A percentile compares a stretch with the other conserved stretches of the same genome.
phyloP scores from a whole-genome alignment of 2,797 vertebrate genomes.

The Fistularia tabacaria region DNA sequence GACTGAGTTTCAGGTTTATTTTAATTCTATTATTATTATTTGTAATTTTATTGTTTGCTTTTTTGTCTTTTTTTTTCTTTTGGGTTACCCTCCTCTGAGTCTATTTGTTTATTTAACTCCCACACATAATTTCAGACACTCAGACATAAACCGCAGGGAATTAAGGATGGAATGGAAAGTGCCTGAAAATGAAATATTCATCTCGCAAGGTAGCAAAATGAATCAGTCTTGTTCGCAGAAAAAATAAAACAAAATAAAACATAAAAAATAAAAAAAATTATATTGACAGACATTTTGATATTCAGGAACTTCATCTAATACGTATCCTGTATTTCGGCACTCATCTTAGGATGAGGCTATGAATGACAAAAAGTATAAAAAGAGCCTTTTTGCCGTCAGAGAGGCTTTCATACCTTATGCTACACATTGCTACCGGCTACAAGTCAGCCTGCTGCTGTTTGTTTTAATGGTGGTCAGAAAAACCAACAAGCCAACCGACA shows the following conservation, averaged over 20 bases:
- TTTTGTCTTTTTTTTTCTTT: constrained; percentile 20
- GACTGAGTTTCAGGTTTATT: not conserved
- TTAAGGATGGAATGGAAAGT: constrained; percentile 9
- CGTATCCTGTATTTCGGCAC: too few relatives aligned
- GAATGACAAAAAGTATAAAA: too few relatives aligned
- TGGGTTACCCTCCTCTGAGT: constrained; percentile 24
- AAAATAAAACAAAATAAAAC: not conserved
- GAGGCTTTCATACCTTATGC: too few relatives aligned
- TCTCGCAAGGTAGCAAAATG: constrained; percentile 3
- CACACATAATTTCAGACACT: constrained; percentile 34
- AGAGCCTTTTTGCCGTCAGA: too few relatives aligned
- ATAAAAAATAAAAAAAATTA: too few relatives aligned
- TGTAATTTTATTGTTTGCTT: not conserved
- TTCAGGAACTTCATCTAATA: too few relatives aligned
- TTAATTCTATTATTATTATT: constrained; percentile 10
- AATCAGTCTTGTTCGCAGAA: constrained; percentile 5
- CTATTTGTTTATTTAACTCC: constrained; percentile 52
- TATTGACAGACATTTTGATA: too few relatives aligned
- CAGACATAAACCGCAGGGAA: constrained; percentile 11
- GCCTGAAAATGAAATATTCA: constrained; percentile 21
- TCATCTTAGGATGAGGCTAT: too few relatives aligned
- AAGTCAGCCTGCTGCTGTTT: not conserved
- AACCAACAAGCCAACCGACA: too few relatives aligned
- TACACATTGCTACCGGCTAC: too few relatives aligned
- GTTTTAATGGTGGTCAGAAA: not conserved